Conservation (phyloP, 37 sponge, comb jelly and placozoan genomes). For the Geodia barretti region DNA sequence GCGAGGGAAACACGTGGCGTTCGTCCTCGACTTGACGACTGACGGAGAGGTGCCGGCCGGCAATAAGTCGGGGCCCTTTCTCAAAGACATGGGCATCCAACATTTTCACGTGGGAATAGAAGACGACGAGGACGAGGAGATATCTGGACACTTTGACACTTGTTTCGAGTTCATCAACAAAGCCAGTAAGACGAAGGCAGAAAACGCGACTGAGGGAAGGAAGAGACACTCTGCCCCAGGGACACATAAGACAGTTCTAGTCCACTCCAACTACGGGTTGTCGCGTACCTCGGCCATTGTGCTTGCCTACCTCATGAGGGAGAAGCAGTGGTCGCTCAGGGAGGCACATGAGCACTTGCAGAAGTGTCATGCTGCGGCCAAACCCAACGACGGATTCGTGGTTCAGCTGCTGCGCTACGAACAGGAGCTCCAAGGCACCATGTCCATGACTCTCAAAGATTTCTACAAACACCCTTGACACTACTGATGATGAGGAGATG, state of each 20-base stretch:
- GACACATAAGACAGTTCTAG: constrained; percentile 45
- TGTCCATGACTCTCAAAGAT: constrained; percentile 56
- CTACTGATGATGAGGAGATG: too few species aligned
- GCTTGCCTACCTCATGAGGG: constrained; percentile 75
- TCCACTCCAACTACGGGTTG: constrained; percentile 75
- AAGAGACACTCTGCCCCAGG: neutral
- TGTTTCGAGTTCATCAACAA: constrained; percentile 63
- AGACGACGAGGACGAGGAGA: constrained; percentile 62
- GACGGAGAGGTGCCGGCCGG: neutral
- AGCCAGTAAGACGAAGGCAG: constrained; percentile 3
- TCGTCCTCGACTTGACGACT: constrained; percentile 42
- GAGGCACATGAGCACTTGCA: constrained; percentile 47
- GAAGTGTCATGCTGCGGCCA: constrained; percentile 36
- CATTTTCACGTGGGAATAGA: constrained; percentile 38
- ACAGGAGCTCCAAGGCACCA: constrained; percentile 31
- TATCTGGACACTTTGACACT: constrained; percentile 16
- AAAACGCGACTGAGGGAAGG: neutral
- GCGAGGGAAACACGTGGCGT: constrained; percentile 32
- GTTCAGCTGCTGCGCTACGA: constrained; percentile 63
- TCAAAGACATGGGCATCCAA: constrained; percentile 17
- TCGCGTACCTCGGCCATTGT: constrained; percentile 58
- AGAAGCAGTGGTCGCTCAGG: constrained; percentile 57
- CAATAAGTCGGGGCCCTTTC: neutral
- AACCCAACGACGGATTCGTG: constrained; percentile 78
- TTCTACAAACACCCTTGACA: constrained; percentile 31